Evolutionary conservation across 2,797 vertebrate species (phyloP).

Genomic region (Muscicapa comitata): DNA sequence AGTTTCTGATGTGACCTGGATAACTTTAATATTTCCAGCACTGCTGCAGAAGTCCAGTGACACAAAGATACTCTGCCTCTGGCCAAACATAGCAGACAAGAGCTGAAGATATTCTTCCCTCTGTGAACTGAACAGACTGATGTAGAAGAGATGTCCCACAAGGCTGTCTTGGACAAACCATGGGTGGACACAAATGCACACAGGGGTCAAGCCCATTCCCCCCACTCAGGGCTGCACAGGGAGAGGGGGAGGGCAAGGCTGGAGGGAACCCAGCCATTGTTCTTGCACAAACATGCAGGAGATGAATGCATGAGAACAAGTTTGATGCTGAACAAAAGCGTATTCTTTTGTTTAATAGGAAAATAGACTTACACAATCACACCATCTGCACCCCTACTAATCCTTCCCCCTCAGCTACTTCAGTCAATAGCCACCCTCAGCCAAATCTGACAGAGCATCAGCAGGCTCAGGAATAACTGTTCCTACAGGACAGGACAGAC

Average conservation of each 20-base stretch:
- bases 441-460: background rate
- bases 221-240: background rate
- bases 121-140: background rate
- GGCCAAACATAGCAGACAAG: background rate
- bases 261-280: slow-evolving; percentile 42
- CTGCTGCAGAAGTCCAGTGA: background rate
- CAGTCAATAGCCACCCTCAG: background rate
- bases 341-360: slow-evolving; percentile 30
- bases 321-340: slow-evolving; percentile 23
- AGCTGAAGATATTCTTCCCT: background rate
- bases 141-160: background rate
- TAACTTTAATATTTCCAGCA: background rate
- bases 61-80: background rate
- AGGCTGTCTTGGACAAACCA: background rate
- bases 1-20: background rate
- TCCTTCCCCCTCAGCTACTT: background rate
- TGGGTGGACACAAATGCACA: fast-evolving
- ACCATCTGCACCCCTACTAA: slow-evolving; percentile 38
- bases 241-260: background rate
- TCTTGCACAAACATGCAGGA: background rate
- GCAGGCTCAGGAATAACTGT: background rate
- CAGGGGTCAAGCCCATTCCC: background rate
- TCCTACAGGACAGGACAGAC: background rate
- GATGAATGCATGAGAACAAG: slow-evolving; percentile 28
- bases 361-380: slow-evolving; percentile 49